These are phyloP conservation scores for Zalophus californianus DNA, from an alignment of 2,797 vertebrate genomes.

Conservation along the genomic window DNA sequence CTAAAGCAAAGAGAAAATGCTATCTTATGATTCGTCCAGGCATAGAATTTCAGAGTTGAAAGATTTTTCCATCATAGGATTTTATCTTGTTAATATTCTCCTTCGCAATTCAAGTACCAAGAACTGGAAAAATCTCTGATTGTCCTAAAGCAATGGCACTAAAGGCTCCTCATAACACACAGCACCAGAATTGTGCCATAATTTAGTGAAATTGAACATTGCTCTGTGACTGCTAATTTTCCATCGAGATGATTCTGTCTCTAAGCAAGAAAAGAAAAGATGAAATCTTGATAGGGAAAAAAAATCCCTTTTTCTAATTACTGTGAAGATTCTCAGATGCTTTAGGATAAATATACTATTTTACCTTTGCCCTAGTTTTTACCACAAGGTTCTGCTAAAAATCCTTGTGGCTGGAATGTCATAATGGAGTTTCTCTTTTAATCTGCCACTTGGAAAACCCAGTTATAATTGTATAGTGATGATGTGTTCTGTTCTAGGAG, in stretches of 20 bases:
- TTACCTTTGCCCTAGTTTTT: constrained; percentile 85
- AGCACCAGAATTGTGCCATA: constrained; percentile 68
- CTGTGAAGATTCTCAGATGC: constrained; percentile 78
- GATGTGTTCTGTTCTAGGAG: constrained; percentile 80
- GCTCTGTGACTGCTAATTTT: constrained; percentile 84
- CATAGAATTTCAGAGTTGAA: constrained; percentile 80
- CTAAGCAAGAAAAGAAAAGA: constrained; percentile 85
- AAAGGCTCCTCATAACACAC: constrained; percentile 69
- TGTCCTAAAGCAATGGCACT: constrained; percentile 78
- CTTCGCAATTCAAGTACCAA: constrained; percentile 83
- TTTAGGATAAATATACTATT: constrained; percentile 81
- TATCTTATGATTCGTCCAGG: constrained; percentile 80
- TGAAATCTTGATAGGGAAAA: constrained; percentile 83
- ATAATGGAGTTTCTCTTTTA: constrained; percentile 84
- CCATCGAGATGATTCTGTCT: constrained; percentile 84
- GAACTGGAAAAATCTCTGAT: constrained; percentile 77
- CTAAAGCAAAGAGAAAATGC: constrained; percentile 82
- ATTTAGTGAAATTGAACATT: constrained; percentile 78
- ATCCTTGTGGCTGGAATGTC: constrained; percentile 84
- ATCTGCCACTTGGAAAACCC: constrained; percentile 83
- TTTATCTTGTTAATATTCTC: constrained; percentile 85
- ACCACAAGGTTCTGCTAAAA: constrained; percentile 81
- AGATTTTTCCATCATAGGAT: constrained; percentile 79
- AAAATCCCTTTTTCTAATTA: constrained; percentile 36
- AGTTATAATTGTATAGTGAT: constrained; percentile 83